phyloP scores from a whole-genome alignment of 2,888 invertebrate species.

The Caenorhabditis sp. region DNA sequence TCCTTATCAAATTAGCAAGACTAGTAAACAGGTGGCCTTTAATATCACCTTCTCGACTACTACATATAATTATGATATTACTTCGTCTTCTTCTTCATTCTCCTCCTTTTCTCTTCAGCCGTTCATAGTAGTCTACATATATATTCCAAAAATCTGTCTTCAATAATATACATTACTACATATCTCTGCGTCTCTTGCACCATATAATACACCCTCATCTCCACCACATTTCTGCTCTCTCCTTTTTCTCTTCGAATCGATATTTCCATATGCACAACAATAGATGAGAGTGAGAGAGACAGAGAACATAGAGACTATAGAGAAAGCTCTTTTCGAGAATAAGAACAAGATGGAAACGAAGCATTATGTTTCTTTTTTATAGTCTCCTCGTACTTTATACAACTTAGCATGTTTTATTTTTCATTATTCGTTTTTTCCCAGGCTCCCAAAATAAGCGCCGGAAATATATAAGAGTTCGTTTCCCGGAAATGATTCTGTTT shows the following conservation, averaged over 20 bases:
- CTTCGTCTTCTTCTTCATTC: background rate
- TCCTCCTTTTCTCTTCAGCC: background rate
- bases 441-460: too few species aligned
- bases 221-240: background rate
- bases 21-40: background rate
- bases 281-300: background rate
- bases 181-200: background rate
- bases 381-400: background rate
- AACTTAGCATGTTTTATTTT: background rate
- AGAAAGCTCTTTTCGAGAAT: background rate
- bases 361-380: background rate
- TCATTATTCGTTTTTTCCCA: background rate
- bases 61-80: background rate
- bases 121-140: background rate
- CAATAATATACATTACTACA: background rate
- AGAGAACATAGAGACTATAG: background rate
- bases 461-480: too few species aligned
- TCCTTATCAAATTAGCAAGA: too few species aligned
- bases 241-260: background rate
- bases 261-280: background rate
- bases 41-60: background rate
- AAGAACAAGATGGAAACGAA: background rate
- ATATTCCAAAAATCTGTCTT: background rate
- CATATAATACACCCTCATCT: background rate
- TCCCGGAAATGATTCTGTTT: too few species aligned